phyloP scores from a whole-genome alignment of 2,888 invertebrate species.

The Nephrotoma appendiculata region DNA sequence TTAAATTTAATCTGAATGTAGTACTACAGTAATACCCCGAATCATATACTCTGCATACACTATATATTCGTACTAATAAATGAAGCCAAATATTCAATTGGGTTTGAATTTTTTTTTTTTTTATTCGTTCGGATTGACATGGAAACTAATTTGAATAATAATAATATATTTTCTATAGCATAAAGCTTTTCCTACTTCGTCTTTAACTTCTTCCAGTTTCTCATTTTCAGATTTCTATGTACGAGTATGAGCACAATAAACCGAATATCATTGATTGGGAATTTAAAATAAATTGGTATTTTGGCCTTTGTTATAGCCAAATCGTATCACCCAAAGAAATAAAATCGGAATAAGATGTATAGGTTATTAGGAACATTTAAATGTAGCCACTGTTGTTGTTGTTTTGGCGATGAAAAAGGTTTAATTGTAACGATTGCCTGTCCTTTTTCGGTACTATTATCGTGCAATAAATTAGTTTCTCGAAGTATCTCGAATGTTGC shows the following conservation, averaged over 20 bases:
- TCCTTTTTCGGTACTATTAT: no score
- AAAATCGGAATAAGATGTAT: background rate
- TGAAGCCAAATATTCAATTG: background rate
- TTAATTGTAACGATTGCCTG: background rate
- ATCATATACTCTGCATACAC: background rate
- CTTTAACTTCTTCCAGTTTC: background rate
- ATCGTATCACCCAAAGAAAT: background rate
- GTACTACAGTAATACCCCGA: background rate
- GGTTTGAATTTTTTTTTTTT: background rate
- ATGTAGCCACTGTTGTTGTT: background rate
- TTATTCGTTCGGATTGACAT: background rate
- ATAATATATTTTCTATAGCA: background rate
- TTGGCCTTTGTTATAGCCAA: background rate
- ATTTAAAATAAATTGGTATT: background rate
- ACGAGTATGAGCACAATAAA: background rate
- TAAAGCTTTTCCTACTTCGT: background rate
- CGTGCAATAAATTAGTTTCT: no score
- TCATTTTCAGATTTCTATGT: background rate
- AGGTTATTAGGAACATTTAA: background rate
- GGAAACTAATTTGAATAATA: background rate
- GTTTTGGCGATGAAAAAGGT: background rate
- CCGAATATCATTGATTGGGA: background rate
- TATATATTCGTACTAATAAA: background rate
- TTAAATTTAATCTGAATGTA: background rate
- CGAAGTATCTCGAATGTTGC: no score